Evolutionary conservation across 2,888 invertebrate species (phyloP).

Genomic region (Nephrocerus scutellatus): DNA sequence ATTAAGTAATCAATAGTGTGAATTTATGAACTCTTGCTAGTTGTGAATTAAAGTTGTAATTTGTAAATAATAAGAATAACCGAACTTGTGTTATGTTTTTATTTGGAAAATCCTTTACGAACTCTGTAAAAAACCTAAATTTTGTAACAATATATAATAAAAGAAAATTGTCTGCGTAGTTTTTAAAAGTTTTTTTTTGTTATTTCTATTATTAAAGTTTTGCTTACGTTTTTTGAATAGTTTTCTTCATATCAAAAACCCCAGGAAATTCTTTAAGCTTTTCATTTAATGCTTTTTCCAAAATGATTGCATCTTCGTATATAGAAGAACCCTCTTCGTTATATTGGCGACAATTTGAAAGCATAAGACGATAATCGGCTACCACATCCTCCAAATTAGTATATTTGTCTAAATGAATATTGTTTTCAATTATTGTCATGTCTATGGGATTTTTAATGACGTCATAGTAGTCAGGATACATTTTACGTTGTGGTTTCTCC

Average conservation of each 20-base stretch:
- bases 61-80: too few species aligned
- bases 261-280: slow-evolving; percentile 70
- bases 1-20: too few species aligned
- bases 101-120: too few species aligned
- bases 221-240: slow-evolving; percentile 30
- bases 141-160: too few species aligned
- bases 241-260: slow-evolving; percentile 48
- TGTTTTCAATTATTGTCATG: slow-evolving; percentile 85
- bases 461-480: slow-evolving; percentile 93
- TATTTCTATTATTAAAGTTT: too few species aligned
- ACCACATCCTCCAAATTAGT: slow-evolving; percentile 77
- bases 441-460: slow-evolving; percentile 92
- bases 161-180: slow-evolving; percentile 10
- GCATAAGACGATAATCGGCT: slow-evolving; percentile 87
- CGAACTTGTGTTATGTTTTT: too few species aligned
- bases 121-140: too few species aligned
- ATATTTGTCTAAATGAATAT: slow-evolving; percentile 81
- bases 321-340: slow-evolving; percentile 95
- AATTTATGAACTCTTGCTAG: too few species aligned
- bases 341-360: slow-evolving; percentile 92
- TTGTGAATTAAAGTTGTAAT: too few species aligned
- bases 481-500: slow-evolving; percentile 91
- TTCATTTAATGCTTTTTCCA: slow-evolving; percentile 78
- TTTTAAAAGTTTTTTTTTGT: slow-evolving; percentile 1
- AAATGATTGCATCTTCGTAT: slow-evolving; percentile 84